phyloP scores from a whole-genome alignment of 2,888 invertebrate genomes.

The Eurois occulta region DNA sequence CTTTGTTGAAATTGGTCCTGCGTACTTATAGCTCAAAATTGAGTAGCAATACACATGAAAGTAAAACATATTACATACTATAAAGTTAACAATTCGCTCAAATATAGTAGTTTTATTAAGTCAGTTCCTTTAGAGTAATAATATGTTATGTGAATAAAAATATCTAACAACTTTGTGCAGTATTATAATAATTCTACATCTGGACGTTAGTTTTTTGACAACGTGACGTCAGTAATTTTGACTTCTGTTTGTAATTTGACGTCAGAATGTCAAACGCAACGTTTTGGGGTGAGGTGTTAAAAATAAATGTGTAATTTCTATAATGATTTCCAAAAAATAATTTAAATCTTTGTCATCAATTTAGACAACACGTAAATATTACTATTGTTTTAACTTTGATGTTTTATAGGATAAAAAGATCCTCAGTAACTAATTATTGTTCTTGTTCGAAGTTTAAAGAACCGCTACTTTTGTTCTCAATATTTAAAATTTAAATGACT shows the following conservation, averaged over 20 bases:
- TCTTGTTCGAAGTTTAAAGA: conserved; percentile 2
- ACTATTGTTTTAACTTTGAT: not conserved
- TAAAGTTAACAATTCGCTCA: conserved; percentile 77
- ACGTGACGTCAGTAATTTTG: conserved; percentile 21
- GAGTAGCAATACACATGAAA: conserved; percentile 56
- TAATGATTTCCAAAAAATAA: conserved; percentile 24
- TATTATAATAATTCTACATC: conserved; percentile 51
- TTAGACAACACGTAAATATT: conserved; percentile 1
- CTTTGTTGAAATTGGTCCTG: conserved; percentile 45
- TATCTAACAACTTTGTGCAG: conserved; percentile 59
- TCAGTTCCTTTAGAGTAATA: conserved; percentile 86
- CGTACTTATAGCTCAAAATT: conserved; percentile 58
- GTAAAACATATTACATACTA: conserved; percentile 54
- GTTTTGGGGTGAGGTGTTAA: conserved; percentile 8
- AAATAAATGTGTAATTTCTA: conserved; percentile 29
- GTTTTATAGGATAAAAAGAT: not conserved
- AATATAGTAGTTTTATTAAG: conserved; percentile 82
- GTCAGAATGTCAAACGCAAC: conserved; percentile 17
- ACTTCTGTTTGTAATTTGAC: conserved; percentile 12
- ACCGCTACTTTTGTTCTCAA: conserved; percentile 7
- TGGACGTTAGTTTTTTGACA: conserved; percentile 20
- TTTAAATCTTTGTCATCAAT: conserved; percentile 11
- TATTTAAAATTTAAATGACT: conserved; percentile 33
- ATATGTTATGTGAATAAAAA: conserved; percentile 64
- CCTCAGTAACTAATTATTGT: conserved; percentile 2